A percentile compares a stretch with the other conserved stretches of the same genome.
Evolutionary conservation across 2,113 vertebrate genomes (phyloP).

Genomic region (Dicentrarchus labrax): DNA sequence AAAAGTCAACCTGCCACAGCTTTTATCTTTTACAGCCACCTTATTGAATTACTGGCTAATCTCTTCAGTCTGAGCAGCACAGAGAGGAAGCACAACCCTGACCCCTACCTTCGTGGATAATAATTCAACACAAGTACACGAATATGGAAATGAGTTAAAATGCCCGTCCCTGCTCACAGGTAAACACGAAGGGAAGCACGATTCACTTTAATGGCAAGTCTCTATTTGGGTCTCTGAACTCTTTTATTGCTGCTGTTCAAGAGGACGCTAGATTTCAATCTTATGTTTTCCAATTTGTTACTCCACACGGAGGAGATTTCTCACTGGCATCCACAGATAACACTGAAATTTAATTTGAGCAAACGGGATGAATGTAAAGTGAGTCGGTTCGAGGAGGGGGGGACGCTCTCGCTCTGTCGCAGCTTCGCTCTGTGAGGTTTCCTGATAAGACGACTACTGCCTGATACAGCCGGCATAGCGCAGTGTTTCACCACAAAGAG

Average conservation of each 20-base stretch:
- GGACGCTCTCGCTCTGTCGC: not conserved
- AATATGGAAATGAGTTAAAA: too few species aligned
- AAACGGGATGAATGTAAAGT: conserved; percentile 16
- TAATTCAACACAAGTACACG: too few species aligned
- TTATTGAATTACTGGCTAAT: too few species aligned
- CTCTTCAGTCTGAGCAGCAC: too few species aligned
- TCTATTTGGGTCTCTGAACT: not conserved
- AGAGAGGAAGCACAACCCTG: too few species aligned
- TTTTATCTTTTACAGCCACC: too few species aligned
- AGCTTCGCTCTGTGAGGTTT: not conserved
- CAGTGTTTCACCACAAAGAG: not conserved
- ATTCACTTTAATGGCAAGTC: not conserved
- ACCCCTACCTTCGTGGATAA: too few species aligned
- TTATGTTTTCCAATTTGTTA: not conserved
- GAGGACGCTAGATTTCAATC: not conserved
- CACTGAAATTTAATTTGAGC: not conserved
- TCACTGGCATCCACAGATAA: not conserved
- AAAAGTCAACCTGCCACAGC: too few species aligned
- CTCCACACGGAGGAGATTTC: conserved; percentile 1
- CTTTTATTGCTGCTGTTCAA: not conserved
- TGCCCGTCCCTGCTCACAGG: too few species aligned
- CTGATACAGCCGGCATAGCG: not conserved
- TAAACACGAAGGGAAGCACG: not conserved
- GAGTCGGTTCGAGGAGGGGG: not conserved
- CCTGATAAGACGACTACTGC: not conserved